Percentiles rank a stretch among this genome's conserved stretches.
Conservation (phyloP, 2,888 invertebrate species). For the Melanophora roralis region DNA sequence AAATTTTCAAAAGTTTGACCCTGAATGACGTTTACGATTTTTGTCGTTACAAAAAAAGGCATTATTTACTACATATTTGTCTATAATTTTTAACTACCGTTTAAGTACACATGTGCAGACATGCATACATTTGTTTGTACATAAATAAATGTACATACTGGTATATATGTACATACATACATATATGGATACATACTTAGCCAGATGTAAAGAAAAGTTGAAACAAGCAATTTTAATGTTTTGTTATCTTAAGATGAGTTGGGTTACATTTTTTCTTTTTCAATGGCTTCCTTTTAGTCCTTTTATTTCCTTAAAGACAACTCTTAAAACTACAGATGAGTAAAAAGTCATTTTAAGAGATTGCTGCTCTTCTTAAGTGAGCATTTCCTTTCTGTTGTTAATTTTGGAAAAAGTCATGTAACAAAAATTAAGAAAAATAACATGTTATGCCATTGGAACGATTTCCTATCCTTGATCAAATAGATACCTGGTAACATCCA, state of each 20-base stretch:
- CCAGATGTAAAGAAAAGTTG: background rate
- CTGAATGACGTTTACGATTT: conserved; percentile 53
- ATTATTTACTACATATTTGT: conserved; percentile 51
- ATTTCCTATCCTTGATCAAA: conserved; percentile 38
- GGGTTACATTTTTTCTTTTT: background rate
- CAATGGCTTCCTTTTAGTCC: conserved; percentile 65
- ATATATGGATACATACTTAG: background rate
- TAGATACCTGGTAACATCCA: conserved; percentile 26
- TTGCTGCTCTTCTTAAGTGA: conserved; percentile 60
- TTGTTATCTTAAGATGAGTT: conserved; percentile 40
- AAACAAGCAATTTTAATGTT: conserved; percentile 18
- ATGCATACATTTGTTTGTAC: background rate
- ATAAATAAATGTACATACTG: background rate
- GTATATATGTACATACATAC: background rate
- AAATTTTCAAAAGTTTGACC: conserved; percentile 44
- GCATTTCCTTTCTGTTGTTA: conserved; percentile 61
- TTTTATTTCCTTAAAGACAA: conserved; percentile 64
- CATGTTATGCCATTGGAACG: conserved; percentile 25
- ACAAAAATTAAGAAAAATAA: conserved; percentile 13
- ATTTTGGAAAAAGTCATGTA: background rate
- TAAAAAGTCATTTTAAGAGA: background rate
- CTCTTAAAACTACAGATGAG: background rate
- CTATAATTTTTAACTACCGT: conserved; percentile 56
- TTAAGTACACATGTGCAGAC: conserved; percentile 6
- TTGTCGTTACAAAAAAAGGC: conserved; percentile 30